A percentile compares a stretch with the other conserved stretches of the same genome.
Evolutionary conservation across 2,113 vertebrate species (phyloP).

Genomic region (Lepus europaeus): DNA sequence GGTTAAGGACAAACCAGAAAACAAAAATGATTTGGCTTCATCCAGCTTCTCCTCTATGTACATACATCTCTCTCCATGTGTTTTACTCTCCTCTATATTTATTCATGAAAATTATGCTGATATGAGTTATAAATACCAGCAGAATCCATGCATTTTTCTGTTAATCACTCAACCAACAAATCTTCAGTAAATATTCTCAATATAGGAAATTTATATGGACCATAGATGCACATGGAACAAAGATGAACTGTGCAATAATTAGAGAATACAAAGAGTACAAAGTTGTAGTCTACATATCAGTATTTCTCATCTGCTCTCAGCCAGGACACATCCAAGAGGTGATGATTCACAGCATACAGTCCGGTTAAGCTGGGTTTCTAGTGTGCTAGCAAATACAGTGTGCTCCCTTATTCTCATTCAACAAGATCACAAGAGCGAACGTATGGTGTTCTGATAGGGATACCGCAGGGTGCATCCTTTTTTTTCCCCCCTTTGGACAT

Average conservation of each 20-base stretch:
- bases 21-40: background rate
- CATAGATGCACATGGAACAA: background rate
- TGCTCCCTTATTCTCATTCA: background rate
- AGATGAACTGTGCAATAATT: background rate
- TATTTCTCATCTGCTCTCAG: background rate
- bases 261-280: background rate
- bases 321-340: background rate
- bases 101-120: background rate
- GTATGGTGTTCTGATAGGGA: background rate
- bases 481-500: background rate
- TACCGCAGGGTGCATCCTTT: background rate
- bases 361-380: background rate
- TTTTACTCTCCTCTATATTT: background rate
- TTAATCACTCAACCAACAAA: background rate
- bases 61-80: background rate
- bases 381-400: background rate
- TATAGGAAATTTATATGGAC: background rate
- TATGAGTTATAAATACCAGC: background rate
- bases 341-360: background rate
- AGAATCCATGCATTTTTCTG: background rate
- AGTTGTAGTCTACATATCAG: background rate
- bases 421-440: background rate
- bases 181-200: background rate
- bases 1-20: background rate
- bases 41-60: background rate